Evolutionary conservation across 2,888 invertebrate species (phyloP).

Genomic region (Coenonympha arcania): DNA sequence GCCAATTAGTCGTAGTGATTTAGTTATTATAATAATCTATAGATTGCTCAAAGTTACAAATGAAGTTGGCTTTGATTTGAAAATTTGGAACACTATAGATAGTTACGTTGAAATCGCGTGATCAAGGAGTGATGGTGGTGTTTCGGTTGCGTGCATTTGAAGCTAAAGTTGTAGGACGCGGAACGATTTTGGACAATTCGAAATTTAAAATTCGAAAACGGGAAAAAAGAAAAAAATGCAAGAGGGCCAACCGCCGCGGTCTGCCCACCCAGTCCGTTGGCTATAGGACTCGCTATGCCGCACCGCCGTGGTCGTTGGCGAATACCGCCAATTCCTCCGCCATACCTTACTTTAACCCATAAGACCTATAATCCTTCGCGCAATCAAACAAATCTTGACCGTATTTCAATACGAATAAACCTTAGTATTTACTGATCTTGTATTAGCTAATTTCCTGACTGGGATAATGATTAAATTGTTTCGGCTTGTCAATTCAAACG

Average conservation of each 20-base stretch:
- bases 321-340: slow-evolving; percentile 72
- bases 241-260: slow-evolving; percentile 51
- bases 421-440: slow-evolving; percentile 29
- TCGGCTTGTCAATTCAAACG: slow-evolving; percentile 74
- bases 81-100: not conserved
- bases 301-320: slow-evolving; percentile 60
- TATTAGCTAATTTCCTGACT: slow-evolving; percentile 51
- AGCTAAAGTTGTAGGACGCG: slow-evolving; percentile 30
- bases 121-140: slow-evolving; percentile 34
- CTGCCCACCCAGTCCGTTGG: slow-evolving; percentile 65
- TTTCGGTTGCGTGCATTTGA: slow-evolving; percentile 39
- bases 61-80: not conserved
- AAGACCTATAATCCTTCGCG: slow-evolving; percentile 44
- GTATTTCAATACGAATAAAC: slow-evolving; percentile 33
- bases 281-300: slow-evolving; percentile 52
- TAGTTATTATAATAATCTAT: slow-evolving; percentile 56
- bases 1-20: slow-evolving; percentile 49
- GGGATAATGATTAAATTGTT: slow-evolving; percentile 74
- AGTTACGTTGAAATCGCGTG: slow-evolving; percentile 31
- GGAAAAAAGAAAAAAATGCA: slow-evolving; percentile 52
- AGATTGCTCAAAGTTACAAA: not conserved
- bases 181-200: slow-evolving; percentile 45
- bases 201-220: slow-evolving; percentile 55
- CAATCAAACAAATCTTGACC: slow-evolving; percentile 35
- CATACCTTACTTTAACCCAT: slow-evolving; percentile 47